These are phyloP conservation scores for Bombus sylvicola DNA, from an alignment of 1,140 invertebrate genomes.

Conservation along the genomic window DNA sequence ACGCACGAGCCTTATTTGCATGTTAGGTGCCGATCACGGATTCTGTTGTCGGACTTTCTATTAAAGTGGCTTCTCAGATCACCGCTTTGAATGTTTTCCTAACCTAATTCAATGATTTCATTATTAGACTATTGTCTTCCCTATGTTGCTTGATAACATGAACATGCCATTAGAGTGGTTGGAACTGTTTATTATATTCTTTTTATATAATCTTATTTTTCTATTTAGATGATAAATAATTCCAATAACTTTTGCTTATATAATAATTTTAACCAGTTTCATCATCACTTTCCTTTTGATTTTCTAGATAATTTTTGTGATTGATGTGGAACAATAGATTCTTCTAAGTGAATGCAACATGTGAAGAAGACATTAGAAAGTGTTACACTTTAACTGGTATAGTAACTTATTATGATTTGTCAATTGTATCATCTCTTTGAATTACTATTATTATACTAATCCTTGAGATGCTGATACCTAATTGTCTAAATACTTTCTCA, in stretches of 20 bases:
- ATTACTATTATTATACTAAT: background rate
- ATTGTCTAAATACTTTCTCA: background rate
- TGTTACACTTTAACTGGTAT: background rate
- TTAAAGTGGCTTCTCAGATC: constrained; percentile 3
- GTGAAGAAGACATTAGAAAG: background rate
- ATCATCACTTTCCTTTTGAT: background rate
- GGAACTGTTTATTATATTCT: background rate
- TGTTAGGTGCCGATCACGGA: background rate
- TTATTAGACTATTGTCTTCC: background rate
- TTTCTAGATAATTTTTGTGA: background rate
- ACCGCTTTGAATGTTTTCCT: background rate
- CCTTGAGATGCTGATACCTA: background rate
- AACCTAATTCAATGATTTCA: constrained; percentile 9
- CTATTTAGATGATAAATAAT: background rate
- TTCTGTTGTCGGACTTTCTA: background rate
- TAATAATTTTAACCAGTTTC: background rate
- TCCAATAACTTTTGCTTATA: background rate
- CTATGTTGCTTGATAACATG: too few species aligned
- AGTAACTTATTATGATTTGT: too few species aligned
- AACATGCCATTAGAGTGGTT: background rate
- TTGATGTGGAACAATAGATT: background rate
- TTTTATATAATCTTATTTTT: background rate
- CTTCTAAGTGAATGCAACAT: background rate
- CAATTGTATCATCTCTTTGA: background rate
- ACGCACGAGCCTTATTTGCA: background rate